These are phyloP conservation scores for Henricia sp. DNA, from an alignment of 53 echinoderm and acorn worm species.

Conservation along the genomic window DNA sequence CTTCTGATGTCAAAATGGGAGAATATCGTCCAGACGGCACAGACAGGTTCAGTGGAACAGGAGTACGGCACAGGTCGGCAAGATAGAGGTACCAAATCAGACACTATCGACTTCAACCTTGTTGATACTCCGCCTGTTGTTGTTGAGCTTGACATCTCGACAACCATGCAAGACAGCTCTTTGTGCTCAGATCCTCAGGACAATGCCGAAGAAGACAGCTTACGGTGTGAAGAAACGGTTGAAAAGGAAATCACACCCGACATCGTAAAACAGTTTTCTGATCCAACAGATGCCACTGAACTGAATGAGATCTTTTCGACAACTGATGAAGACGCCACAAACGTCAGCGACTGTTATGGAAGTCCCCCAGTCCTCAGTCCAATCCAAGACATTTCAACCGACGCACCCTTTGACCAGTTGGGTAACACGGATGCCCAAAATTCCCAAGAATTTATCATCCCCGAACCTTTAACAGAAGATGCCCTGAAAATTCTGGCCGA, in stretches of 20 bases:
- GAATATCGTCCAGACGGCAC: constrained; percentile 36
- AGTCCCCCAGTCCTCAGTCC: constrained; percentile 33
- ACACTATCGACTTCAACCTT: neutral
- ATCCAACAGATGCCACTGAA: neutral
- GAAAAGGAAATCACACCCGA: neutral
- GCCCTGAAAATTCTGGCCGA: constrained; percentile 20
- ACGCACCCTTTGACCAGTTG: too few relatives aligned
- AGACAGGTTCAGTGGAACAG: constrained; percentile 17
- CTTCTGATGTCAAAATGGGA: constrained; percentile 52
- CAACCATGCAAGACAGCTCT: neutral
- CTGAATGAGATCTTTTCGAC: neutral
- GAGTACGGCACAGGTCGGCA: neutral
- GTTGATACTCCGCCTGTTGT: constrained; percentile 47
- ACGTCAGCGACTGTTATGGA: constrained; percentile 31
- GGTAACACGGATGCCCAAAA: neutral
- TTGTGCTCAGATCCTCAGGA: too few relatives aligned
- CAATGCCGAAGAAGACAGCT: too few relatives aligned
- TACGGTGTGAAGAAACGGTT: neutral
- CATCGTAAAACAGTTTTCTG: neutral
- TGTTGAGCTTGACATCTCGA: constrained; percentile 18
- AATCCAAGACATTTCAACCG: constrained; percentile 19
- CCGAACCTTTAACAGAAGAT: constrained; percentile 22
- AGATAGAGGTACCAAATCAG: neutral
- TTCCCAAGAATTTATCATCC: neutral
- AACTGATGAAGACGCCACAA: neutral